A percentile compares a stretch with the other conserved stretches of the same genome.
Evolutionary conservation across 2,888 invertebrate genomes (phyloP).

Genomic region (Orthosia incerta): DNA sequence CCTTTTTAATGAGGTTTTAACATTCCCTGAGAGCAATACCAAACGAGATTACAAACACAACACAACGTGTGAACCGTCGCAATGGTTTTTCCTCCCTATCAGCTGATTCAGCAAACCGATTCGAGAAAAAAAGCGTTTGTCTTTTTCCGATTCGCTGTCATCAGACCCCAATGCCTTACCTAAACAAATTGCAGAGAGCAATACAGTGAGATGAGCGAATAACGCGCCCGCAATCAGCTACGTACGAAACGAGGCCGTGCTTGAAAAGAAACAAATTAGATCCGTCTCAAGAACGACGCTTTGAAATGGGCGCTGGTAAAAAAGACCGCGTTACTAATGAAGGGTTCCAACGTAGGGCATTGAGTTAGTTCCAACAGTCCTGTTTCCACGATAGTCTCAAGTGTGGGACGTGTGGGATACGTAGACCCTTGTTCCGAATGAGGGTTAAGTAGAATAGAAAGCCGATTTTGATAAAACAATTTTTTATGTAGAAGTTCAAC

Average conservation of each 20-base stretch:
- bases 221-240: slow-evolving; percentile 81
- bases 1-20: slow-evolving; percentile 79
- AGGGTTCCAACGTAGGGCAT: slow-evolving; percentile 76
- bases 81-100: slow-evolving; percentile 56
- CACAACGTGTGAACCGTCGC: slow-evolving; percentile 64
- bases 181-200: slow-evolving; percentile 80
- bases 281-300: slow-evolving; percentile 86
- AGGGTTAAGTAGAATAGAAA: slow-evolving; percentile 51
- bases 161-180: slow-evolving; percentile 73
- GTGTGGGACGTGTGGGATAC: slow-evolving; percentile 48
- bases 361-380: slow-evolving; percentile 50
- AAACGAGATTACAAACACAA: slow-evolving; percentile 69
- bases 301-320: slow-evolving; percentile 81
- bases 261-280: slow-evolving; percentile 90
- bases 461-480: slow-evolving; percentile 47
- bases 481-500: slow-evolving; percentile 51
- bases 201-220: slow-evolving; percentile 79
- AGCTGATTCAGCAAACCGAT: slow-evolving; percentile 60
- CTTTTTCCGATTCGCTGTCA: slow-evolving; percentile 64
- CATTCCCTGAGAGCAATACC: slow-evolving; percentile 49
- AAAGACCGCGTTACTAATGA: slow-evolving; percentile 84
- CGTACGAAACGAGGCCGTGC: slow-evolving; percentile 79
- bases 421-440: slow-evolving; percentile 55
- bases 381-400: slow-evolving; percentile 48
- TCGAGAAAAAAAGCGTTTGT: slow-evolving; percentile 56